Conservation (phyloP, 2,113 vertebrate genomes). For the Petaurus breviceps region DNA sequence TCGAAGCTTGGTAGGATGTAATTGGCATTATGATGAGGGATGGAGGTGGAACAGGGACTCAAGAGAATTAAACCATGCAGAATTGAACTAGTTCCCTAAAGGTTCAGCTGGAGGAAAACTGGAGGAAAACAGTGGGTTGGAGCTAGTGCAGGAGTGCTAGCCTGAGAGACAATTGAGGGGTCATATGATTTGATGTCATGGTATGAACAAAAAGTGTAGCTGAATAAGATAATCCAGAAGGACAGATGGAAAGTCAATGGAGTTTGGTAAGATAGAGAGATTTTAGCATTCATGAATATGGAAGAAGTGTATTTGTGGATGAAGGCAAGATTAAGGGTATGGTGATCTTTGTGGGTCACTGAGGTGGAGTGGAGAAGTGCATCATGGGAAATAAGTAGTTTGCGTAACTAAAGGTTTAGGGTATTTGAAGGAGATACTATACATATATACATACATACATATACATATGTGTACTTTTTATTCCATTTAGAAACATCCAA, state of each 20-base stretch:
- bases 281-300: neutral
- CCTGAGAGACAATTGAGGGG: neutral
- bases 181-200: neutral
- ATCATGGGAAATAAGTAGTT: neutral
- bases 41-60: too few relatives aligned
- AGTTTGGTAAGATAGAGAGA: too few relatives aligned
- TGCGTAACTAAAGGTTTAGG: neutral
- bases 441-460: neutral
- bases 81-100: too few relatives aligned
- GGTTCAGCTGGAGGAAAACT: too few relatives aligned
- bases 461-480: neutral
- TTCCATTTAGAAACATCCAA: too few relatives aligned
- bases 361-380: neutral
- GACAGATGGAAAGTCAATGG: neutral
- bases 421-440: neutral
- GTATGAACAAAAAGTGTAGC: neutral
- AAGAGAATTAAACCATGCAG: too few relatives aligned
- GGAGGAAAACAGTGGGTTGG: too few relatives aligned
- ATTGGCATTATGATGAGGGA: too few relatives aligned
- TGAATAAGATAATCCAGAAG: neutral
- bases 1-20: too few relatives aligned
- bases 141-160: neutral
- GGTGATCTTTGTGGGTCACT: neutral
- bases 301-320: neutral
- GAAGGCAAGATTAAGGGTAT: neutral